phyloP scores from a whole-genome alignment of 2,113 vertebrate species.

The Camelus dromedarius region DNA sequence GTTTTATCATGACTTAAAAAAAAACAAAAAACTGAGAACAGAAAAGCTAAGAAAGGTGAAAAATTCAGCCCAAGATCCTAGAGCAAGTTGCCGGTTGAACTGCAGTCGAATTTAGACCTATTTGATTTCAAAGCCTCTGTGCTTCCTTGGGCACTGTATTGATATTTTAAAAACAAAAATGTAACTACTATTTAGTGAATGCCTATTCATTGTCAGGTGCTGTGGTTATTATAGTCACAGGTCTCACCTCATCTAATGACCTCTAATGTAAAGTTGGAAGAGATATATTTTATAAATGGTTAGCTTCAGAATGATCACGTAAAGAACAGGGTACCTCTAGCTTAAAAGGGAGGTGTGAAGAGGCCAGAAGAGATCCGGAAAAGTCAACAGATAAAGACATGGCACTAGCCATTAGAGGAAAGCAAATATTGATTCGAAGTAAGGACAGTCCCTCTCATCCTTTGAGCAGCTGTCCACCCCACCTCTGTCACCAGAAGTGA shows the following conservation, averaged over 20 bases:
- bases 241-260: background rate
- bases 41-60: background rate
- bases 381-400: background rate
- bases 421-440: background rate
- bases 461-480: background rate
- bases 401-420: background rate
- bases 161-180: conserved; percentile 1
- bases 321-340: background rate
- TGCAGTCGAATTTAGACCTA: background rate
- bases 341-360: background rate
- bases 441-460: background rate
- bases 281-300: background rate
- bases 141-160: background rate
- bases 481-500: background rate
- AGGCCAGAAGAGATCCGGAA: background rate
- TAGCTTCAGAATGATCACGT: background rate
- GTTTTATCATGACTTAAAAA: background rate
- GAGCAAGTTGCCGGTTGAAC: background rate
- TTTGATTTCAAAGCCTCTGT: background rate
- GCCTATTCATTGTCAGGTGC: background rate
- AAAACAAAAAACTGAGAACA: background rate
- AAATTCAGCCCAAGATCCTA: background rate
- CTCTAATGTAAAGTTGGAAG: background rate
- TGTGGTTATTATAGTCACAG: background rate
- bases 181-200: background rate